Conservation (phyloP, 1,140 invertebrate species). For the Orchesella cincta region DNA sequence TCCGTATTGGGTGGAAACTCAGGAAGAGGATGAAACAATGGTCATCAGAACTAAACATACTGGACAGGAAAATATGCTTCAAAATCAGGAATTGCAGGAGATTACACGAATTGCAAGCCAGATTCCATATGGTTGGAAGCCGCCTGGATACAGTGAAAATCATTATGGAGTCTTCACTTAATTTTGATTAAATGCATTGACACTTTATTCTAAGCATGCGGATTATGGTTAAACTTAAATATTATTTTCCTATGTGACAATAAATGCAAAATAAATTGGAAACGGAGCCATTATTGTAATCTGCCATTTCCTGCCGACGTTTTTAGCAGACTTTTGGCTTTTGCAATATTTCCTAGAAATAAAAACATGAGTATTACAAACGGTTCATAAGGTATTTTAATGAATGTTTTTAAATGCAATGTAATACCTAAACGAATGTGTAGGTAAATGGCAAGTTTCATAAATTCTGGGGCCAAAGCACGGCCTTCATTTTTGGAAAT, state of each 20-base stretch:
- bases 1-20: background rate
- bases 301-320: background rate
- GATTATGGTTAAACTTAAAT: background rate
- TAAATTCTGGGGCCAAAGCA: slow-evolving; percentile 70
- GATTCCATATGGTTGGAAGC: background rate
- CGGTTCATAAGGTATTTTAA: background rate
- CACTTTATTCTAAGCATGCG: background rate
- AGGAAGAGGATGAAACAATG: background rate
- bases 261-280: background rate
- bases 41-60: background rate
- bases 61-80: background rate
- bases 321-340: slow-evolving; percentile 41
- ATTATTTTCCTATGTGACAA: background rate
- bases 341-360: slow-evolving; percentile 35
- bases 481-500: slow-evolving; percentile 62
- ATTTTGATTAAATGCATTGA: background rate
- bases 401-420: background rate
- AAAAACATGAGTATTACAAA: background rate
- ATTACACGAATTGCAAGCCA: background rate
- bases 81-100: background rate
- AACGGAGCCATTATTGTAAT: background rate
- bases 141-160: slow-evolving; percentile 3
- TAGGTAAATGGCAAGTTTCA: slow-evolving; percentile 72
- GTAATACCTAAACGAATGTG: slow-evolving; percentile 68
- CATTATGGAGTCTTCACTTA: background rate